Evolutionary conservation across 2,113 vertebrate genomes (phyloP).

Genomic region (Rhea pennata): DNA sequence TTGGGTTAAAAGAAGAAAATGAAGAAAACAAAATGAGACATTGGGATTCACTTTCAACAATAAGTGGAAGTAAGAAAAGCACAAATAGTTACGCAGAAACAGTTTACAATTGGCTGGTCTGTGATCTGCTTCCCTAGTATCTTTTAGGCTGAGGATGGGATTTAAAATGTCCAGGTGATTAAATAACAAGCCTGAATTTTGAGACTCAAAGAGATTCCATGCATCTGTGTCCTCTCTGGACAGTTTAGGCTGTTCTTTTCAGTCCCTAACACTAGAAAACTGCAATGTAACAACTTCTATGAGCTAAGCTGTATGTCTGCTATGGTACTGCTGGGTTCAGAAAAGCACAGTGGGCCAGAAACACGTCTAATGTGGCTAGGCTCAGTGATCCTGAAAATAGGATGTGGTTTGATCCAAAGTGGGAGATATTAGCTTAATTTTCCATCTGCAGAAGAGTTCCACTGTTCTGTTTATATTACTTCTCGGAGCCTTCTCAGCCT

Average conservation of each 20-base stretch:
- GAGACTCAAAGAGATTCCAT: background rate
- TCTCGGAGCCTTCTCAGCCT: background rate
- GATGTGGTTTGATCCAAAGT: slow-evolving; percentile 55
- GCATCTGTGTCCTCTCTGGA: background rate
- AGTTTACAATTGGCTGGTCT: background rate
- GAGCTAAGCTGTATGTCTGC: background rate
- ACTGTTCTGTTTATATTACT: slow-evolving; percentile 39
- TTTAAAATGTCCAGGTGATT: background rate
- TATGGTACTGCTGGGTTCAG: background rate
- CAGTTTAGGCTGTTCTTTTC: background rate
- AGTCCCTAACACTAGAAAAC: background rate
- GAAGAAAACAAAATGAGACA: background rate
- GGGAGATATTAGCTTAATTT: slow-evolving; percentile 51
- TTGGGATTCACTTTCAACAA: background rate
- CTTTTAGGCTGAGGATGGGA: background rate
- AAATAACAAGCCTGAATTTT: background rate
- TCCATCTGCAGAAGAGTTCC: slow-evolving; percentile 38
- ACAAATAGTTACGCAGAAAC: background rate
- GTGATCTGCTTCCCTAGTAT: background rate
- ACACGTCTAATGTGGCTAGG: slow-evolving; percentile 16
- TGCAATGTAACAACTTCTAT: background rate
- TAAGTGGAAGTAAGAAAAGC: background rate
- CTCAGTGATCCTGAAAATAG: slow-evolving; percentile 48
- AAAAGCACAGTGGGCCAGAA: background rate
- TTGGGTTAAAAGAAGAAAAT: background rate